phyloP scores from a whole-genome alignment of 1,140 invertebrate genomes.

The Pemphigus obesinymphae region DNA sequence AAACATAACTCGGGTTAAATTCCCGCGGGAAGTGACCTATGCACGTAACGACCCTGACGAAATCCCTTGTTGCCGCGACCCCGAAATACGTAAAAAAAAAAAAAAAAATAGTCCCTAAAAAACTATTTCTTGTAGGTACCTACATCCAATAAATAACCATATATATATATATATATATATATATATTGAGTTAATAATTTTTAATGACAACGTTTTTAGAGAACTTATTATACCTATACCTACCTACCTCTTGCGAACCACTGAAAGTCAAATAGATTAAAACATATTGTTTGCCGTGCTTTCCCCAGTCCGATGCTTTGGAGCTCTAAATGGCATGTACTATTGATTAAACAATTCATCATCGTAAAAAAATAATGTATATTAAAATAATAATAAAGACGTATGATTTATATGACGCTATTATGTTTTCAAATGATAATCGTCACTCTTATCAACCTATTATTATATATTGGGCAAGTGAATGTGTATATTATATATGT shows the following conservation, averaged over 20 bases:
- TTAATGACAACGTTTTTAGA: background rate
- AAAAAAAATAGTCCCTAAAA: background rate
- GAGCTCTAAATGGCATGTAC: background rate
- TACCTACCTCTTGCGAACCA: background rate
- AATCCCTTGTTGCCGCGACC: background rate
- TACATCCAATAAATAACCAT: background rate
- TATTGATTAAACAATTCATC: background rate
- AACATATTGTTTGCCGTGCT: background rate
- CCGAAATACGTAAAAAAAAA: background rate
- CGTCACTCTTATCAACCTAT: too few relatives aligned
- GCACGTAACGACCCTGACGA: background rate
- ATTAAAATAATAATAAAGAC: background rate
- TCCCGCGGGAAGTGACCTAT: slow-evolving; percentile 9
- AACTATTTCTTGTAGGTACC: background rate
- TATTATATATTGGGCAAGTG: too few relatives aligned
- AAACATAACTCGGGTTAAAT: background rate
- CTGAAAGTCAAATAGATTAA: background rate
- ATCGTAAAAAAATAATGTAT: background rate
- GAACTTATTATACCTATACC: background rate
- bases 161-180: too few relatives aligned
- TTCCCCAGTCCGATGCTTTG: too few relatives aligned
- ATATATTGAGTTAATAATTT: background rate
- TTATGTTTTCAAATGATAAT: too few relatives aligned
- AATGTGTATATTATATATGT: too few relatives aligned
- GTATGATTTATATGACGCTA: background rate